phyloP scores from a whole-genome alignment of 2,113 vertebrate species.

The Morone chrysops region DNA sequence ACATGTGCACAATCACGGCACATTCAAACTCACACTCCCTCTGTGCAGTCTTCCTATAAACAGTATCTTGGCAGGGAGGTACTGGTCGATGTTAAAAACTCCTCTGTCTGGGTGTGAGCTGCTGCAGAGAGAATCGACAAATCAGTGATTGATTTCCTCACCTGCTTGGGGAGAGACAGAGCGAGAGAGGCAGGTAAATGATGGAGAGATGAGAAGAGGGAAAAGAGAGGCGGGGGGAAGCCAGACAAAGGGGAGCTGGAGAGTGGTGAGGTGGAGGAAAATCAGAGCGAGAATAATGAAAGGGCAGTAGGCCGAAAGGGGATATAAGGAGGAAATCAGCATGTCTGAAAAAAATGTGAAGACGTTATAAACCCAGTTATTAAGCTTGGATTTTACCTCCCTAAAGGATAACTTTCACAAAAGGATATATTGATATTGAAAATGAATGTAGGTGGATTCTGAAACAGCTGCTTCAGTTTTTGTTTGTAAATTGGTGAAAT shows the following conservation, averaged over 20 bases:
- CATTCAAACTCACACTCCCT: neutral
- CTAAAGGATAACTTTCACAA: neutral
- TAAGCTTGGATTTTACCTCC: neutral
- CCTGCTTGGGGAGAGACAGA: constrained; percentile 39
- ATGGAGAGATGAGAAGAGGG: constrained; percentile 46
- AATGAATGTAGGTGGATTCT: neutral
- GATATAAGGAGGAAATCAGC: constrained; percentile 20
- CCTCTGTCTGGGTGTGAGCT: constrained; percentile 49
- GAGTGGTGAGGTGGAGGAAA: constrained; percentile 22
- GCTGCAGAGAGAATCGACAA: constrained; percentile 55
- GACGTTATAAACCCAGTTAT: neutral
- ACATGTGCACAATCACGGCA: neutral
- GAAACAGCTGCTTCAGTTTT: neutral
- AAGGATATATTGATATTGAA: neutral
- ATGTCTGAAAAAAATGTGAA: neutral
- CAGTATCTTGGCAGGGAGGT: constrained; percentile 24
- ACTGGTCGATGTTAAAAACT: constrained; percentile 55
- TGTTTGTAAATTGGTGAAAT: constrained; percentile 1
- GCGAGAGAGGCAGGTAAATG: constrained; percentile 47
- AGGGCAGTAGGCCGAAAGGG: constrained; percentile 13
- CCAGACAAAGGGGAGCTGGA: neutral
- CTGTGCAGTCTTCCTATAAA: neutral
- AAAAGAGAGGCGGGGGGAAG: constrained; percentile 16
- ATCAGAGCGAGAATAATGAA: constrained; percentile 47
- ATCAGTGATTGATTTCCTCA: constrained; percentile 75